These are phyloP conservation scores for Hydroisotoma schaefferi DNA, from an alignment of 2,888 invertebrate species.

Conservation along the genomic window DNA sequence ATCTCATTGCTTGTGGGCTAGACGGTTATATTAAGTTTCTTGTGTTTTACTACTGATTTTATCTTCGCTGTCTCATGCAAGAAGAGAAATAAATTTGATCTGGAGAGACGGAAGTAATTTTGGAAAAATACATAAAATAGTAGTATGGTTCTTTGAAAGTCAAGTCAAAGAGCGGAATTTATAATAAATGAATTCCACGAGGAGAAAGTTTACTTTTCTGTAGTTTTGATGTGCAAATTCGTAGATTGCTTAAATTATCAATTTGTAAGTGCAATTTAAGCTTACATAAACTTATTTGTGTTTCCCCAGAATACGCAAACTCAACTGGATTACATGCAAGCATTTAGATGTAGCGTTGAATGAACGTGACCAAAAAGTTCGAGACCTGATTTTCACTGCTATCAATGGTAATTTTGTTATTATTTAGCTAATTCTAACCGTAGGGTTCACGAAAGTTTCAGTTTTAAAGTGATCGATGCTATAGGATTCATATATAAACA, in stretches of 20 bases:
- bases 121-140: too few species aligned
- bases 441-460: not conserved
- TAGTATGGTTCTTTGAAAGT: too few species aligned
- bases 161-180: too few species aligned
- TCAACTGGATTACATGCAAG: constrained; percentile 93
- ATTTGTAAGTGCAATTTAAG: too few species aligned
- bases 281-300: too few species aligned
- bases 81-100: constrained; percentile 7
- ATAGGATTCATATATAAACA: not conserved
- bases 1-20: not conserved
- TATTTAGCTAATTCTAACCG: not conserved
- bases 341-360: constrained; percentile 91
- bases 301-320: constrained; percentile 76
- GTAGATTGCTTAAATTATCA: too few species aligned
- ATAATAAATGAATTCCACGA: too few species aligned
- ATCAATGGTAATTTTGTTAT: constrained; percentile 67
- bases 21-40: too few species aligned
- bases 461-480: not conserved
- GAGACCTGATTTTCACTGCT: constrained; percentile 88
- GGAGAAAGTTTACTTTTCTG: too few species aligned
- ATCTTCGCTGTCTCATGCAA: not conserved
- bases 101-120: not conserved
- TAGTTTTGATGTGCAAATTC: too few species aligned
- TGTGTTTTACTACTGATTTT: constrained; percentile 13
- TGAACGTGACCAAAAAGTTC: constrained; percentile 73